These are phyloP conservation scores for Myiagra hebetior DNA, from an alignment of 2,113 vertebrate genomes.

Conservation along the genomic window DNA sequence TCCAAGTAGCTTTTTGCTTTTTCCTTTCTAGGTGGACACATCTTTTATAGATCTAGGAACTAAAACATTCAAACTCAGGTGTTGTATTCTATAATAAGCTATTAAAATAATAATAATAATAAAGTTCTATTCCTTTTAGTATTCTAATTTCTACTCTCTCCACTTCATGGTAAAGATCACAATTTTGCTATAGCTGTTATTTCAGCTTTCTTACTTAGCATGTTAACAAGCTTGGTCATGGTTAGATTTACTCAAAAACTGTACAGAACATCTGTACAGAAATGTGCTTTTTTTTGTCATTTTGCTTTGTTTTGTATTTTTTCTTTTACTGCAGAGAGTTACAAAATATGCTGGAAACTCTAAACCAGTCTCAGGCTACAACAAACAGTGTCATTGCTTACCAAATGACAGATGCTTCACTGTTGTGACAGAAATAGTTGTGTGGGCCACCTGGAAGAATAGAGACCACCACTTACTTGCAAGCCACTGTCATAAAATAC, in stretches of 20 bases:
- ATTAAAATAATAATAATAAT: not conserved
- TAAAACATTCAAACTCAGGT: not conserved
- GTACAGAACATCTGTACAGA: not conserved
- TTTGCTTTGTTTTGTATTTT: not conserved
- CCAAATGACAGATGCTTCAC: not conserved
- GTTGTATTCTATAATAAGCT: not conserved
- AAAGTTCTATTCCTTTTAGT: not conserved
- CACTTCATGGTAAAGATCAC: not conserved
- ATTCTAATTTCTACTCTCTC: not conserved
- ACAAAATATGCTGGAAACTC: not conserved
- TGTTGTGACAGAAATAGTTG: not conserved
- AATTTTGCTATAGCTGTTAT: not conserved
- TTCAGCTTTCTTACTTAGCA: not conserved
- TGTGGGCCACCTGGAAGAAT: constrained; percentile 4
- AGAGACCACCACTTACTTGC: not conserved
- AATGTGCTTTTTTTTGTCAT: not conserved
- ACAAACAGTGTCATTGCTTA: not conserved
- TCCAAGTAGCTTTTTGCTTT: not conserved
- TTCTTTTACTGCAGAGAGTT: not conserved
- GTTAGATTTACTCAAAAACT: not conserved
- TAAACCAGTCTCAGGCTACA: not conserved
- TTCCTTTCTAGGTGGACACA: not conserved
- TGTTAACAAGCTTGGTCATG: not conserved
- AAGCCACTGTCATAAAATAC: not conserved
- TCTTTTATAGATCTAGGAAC: not conserved